phyloP scores from a whole-genome alignment of 2,888 invertebrate genomes.

The Erynnis tages region DNA sequence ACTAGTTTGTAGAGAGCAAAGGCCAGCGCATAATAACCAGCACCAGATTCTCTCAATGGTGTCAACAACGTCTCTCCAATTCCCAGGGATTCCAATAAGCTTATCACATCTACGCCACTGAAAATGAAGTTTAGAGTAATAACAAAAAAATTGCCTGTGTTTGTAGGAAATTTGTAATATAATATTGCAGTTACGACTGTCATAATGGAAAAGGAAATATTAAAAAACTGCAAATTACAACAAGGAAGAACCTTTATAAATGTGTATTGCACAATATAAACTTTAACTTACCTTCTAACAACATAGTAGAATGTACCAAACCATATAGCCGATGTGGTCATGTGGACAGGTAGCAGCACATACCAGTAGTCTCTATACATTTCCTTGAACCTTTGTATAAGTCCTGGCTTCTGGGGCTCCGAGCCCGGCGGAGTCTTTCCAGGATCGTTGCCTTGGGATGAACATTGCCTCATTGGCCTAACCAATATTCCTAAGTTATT shows the following conservation, averaged over 20 bases:
- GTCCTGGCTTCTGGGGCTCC: slow-evolving; percentile 73
- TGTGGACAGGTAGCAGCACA: slow-evolving; percentile 95
- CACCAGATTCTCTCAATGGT: slow-evolving; percentile 88
- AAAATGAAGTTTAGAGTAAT: slow-evolving; percentile 43
- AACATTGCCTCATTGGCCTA: slow-evolving; percentile 42
- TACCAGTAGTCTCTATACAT: slow-evolving; percentile 99
- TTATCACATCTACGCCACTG: slow-evolving; percentile 96
- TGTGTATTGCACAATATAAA: slow-evolving; percentile 9
- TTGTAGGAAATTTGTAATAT: neutral
- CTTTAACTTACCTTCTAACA: slow-evolving; percentile 87
- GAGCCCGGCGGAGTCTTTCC: slow-evolving; percentile 37
- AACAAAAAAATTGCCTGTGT: too few relatives aligned
- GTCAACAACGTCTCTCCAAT: slow-evolving; percentile 89
- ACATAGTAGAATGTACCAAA: slow-evolving; percentile 92
- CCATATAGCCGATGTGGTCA: slow-evolving; percentile 94
- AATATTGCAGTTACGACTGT: too few relatives aligned
- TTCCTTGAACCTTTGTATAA: slow-evolving; percentile 92
- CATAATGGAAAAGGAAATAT: neutral
- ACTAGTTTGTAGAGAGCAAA: slow-evolving; percentile 96
- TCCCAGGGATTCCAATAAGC: slow-evolving; percentile 88
- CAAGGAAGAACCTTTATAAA: neutral
- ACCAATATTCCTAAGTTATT: slow-evolving; percentile 39
- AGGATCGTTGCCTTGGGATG: slow-evolving; percentile 39
- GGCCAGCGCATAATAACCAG: slow-evolving; percentile 94
- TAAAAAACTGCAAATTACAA: neutral